A percentile compares a stretch with the other conserved stretches of the same genome.
Conservation (phyloP, 2,797 vertebrate genomes). For the Eospalax fontanierii region DNA sequence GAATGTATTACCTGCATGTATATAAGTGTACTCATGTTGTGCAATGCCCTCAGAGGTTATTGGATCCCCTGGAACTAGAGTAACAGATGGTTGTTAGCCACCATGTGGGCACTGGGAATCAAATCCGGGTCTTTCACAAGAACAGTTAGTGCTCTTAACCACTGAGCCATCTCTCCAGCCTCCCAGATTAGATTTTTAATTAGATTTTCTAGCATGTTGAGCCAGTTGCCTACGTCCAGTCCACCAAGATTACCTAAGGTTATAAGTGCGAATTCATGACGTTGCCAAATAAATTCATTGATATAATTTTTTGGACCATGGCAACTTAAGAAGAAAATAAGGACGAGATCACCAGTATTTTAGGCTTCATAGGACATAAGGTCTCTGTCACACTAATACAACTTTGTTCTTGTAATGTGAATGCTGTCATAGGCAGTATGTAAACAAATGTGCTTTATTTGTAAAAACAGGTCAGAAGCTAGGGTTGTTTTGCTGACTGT, state of each 20-base stretch:
- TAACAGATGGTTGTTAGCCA: too few species aligned
- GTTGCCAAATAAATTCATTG: constrained; percentile 1
- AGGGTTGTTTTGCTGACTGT: background rate
- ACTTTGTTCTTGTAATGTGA: background rate
- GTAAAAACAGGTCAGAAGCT: background rate
- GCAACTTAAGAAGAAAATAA: background rate
- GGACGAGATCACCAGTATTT: background rate
- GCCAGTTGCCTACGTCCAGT: background rate
- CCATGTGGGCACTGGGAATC: too few species aligned
- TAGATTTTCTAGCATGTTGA: constrained; percentile 31
- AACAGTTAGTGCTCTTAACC: too few species aligned
- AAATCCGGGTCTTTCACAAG: too few species aligned
- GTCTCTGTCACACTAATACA: background rate
- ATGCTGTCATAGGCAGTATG: background rate
- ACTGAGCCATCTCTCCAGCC: too few species aligned
- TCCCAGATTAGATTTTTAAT: background rate
- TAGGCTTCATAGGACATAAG: background rate
- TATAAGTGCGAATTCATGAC: background rate
- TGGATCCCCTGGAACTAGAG: too few species aligned
- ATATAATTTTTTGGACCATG: background rate
- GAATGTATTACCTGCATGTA: too few species aligned
- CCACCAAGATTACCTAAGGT: background rate
- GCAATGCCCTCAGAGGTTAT: too few species aligned
- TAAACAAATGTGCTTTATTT: background rate
- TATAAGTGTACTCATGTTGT: too few species aligned